These are phyloP conservation scores for Tenebrosternarchus preto DNA, from an alignment of 2,113 vertebrate genomes.

Conservation along the genomic window DNA sequence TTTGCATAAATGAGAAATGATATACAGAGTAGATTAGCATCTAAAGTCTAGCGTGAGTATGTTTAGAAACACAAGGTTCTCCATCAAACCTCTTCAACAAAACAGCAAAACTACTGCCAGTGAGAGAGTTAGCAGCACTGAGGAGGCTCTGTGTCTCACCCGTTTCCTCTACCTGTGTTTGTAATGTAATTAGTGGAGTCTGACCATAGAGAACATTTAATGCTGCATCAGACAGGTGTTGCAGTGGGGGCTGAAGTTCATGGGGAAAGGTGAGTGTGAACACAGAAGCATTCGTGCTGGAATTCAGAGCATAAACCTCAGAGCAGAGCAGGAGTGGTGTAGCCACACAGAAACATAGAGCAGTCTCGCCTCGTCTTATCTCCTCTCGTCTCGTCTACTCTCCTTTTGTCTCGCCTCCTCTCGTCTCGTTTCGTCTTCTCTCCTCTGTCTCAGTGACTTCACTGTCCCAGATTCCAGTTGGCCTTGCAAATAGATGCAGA, in stretches of 20 bases:
- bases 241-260: not conserved
- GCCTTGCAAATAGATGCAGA: conserved; percentile 2
- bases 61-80: not conserved
- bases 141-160: conserved; percentile 12
- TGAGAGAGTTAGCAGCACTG: not conserved
- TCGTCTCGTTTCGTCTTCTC: not conserved
- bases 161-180: not conserved
- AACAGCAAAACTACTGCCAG: not conserved
- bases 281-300: conserved; percentile 25
- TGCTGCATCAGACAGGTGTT: not conserved
- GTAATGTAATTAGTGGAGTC: not conserved
- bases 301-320: conserved; percentile 28
- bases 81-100: not conserved
- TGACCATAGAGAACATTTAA: not conserved
- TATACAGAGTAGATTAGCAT: not conserved
- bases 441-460: not conserved
- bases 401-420: not conserved
- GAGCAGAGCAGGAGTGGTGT: conserved; percentile 18
- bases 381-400: not conserved
- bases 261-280: not conserved
- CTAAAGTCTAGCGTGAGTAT: not conserved
- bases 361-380: not conserved
- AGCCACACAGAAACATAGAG: not conserved
- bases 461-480: conserved; percentile 26
- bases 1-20: not conserved